A percentile compares a stretch with the other conserved stretches of the same genome.
These are phyloP conservation scores for Ardeotis arabs DNA, from an alignment of 2,113 vertebrate genomes.

Conservation along the genomic window DNA sequence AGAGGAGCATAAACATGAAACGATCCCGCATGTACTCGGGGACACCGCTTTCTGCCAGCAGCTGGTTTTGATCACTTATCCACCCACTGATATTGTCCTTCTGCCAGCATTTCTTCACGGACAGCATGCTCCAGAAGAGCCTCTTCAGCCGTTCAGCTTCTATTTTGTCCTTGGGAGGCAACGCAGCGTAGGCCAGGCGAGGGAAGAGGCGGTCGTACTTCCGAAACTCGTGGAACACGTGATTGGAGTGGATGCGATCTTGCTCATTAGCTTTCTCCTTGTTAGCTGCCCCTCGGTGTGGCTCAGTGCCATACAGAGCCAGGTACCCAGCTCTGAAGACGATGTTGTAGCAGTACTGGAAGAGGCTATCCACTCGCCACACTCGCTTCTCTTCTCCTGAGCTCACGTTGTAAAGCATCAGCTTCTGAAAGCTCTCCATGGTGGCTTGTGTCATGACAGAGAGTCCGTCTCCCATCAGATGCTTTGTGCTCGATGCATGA, in stretches of 20 bases:
- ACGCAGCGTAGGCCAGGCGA: slow-evolving; percentile 76
- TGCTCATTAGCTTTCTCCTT: slow-evolving; percentile 65
- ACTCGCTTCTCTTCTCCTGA: neutral
- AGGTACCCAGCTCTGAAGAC: slow-evolving; percentile 89
- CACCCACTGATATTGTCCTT: slow-evolving; percentile 86
- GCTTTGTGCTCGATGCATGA: slow-evolving; percentile 67
- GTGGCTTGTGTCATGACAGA: slow-evolving; percentile 79
- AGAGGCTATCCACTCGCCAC: slow-evolving; percentile 85
- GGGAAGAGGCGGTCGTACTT: slow-evolving; percentile 90
- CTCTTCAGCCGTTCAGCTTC: slow-evolving; percentile 77
- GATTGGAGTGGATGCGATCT: slow-evolving; percentile 75
- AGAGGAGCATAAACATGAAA: slow-evolving; percentile 89
- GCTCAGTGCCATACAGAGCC: slow-evolving; percentile 82
- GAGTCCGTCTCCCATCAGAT: slow-evolving; percentile 86
- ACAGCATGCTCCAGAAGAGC: slow-evolving; percentile 81
- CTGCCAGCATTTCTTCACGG: slow-evolving; percentile 59
- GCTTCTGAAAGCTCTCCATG: slow-evolving; percentile 82
- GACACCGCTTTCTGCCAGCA: slow-evolving; percentile 64
- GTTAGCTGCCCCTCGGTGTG: neutral
- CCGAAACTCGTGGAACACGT: slow-evolving; percentile 73
- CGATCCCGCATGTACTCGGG: slow-evolving; percentile 76
- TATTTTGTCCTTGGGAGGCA: slow-evolving; percentile 74
- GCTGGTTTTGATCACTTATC: slow-evolving; percentile 76
- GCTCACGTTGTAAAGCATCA: slow-evolving; percentile 72
- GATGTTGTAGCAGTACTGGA: slow-evolving; percentile 84